Evolutionary conservation across 2,113 vertebrate genomes (phyloP).

Genomic region (Cynopterus brachyotis): DNA sequence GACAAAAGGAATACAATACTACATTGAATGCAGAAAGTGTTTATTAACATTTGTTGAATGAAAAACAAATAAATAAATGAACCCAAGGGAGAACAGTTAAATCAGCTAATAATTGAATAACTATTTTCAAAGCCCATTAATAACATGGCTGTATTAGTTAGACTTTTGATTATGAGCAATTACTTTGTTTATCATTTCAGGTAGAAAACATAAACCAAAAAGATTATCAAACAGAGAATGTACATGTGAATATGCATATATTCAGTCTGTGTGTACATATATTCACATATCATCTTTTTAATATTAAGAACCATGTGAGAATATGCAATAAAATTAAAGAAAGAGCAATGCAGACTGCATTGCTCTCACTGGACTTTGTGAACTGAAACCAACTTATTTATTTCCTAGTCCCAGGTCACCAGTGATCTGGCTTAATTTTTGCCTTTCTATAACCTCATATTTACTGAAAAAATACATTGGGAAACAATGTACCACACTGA

Average conservation of each 20-base stretch:
- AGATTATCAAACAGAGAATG: neutral
- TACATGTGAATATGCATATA: neutral
- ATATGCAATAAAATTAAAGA: neutral
- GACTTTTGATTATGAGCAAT: neutral
- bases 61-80: slow-evolving; percentile 62
- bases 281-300: neutral
- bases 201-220: slow-evolving; percentile 20
- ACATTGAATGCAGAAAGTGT: neutral
- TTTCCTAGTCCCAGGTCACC: neutral
- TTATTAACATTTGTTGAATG: slow-evolving; percentile 55
- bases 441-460: neutral
- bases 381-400: neutral
- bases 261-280: neutral
- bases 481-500: neutral
- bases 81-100: slow-evolving; percentile 16
- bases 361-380: neutral
- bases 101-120: slow-evolving; percentile 63
- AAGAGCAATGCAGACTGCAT: neutral
- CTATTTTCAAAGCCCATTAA: slow-evolving; percentile 32
- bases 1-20: neutral
- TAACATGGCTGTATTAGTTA: neutral
- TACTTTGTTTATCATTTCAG: neutral
- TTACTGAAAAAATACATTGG: neutral
- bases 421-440: neutral
- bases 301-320: neutral